phyloP scores from a whole-genome alignment of 2,888 invertebrate genomes.

The Volucella inflata region DNA sequence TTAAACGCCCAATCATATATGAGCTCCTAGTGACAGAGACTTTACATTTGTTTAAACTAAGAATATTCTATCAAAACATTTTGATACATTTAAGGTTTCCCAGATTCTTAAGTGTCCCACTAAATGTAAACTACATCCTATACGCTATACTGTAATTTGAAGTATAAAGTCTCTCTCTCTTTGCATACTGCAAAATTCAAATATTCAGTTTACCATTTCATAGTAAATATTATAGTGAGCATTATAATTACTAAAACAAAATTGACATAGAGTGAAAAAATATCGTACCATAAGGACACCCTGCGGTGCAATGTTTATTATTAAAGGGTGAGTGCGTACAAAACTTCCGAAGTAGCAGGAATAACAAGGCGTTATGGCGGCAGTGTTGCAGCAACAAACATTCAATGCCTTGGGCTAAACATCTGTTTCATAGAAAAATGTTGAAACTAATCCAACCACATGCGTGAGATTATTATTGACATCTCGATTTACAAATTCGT shows the following conservation, averaged over 20 bases:
- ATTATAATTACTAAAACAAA: constrained; percentile 20
- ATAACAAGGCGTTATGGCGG: constrained; percentile 8
- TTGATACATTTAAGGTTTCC: no score
- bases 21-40: no score
- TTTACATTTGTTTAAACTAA: no score
- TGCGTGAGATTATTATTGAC: constrained; percentile 76
- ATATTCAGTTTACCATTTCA: background rate
- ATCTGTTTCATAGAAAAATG: constrained; percentile 77
- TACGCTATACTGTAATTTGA: no score
- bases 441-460: constrained; percentile 76
- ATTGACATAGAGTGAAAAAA: constrained; percentile 37
- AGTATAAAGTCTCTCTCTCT: no score
- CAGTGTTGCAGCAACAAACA: constrained; percentile 34
- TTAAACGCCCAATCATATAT: no score
- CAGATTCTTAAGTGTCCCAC: no score
- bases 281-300: constrained; percentile 65
- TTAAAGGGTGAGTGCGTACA: constrained; percentile 44
- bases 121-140: no score
- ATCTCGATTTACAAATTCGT: constrained; percentile 65
- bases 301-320: constrained; percentile 74
- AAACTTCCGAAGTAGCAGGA: constrained; percentile 33
- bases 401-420: constrained; percentile 73
- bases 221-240: constrained; percentile 17
- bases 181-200: no score
- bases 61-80: no score